These are phyloP conservation scores for Dendropsophus ebraccatus DNA, from an alignment of 2,113 vertebrate species.

Conservation along the genomic window DNA sequence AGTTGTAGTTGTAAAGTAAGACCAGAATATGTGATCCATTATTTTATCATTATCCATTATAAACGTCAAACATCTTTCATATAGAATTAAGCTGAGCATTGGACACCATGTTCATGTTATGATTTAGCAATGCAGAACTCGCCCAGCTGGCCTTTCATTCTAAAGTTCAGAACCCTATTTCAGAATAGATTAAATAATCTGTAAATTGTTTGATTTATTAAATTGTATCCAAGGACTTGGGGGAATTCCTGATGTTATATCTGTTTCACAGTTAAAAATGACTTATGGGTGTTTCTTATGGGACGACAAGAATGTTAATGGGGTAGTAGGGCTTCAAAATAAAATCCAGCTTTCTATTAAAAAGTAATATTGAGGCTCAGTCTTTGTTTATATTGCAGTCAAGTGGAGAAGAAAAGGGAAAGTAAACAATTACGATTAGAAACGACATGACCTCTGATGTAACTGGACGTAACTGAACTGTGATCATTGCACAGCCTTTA, in stretches of 20 bases:
- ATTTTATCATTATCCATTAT: not conserved
- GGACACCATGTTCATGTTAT: not conserved
- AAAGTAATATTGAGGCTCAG: not conserved
- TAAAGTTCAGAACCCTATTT: not conserved
- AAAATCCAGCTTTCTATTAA: slow-evolving; percentile 8
- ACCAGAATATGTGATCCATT: not conserved
- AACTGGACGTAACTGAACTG: no score
- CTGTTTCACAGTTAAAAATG: slow-evolving; percentile 5
- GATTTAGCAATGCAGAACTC: not conserved
- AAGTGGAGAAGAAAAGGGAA: no score
- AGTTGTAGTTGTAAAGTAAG: not conserved
- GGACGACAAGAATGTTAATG: slow-evolving; percentile 23
- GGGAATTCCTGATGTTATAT: not conserved
- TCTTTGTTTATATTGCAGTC: not conserved
- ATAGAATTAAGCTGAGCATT: not conserved
- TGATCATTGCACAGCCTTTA: no score
- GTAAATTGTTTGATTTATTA: slow-evolving; percentile 15
- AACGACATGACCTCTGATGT: no score
- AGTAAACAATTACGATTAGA: no score
- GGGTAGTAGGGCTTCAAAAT: not conserved
- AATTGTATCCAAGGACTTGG: not conserved
- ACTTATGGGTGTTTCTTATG: not conserved
- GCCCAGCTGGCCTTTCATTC: not conserved
- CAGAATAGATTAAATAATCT: slow-evolving; percentile 1
- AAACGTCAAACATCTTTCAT: not conserved